A percentile compares a stretch with the other conserved stretches of the same genome.
Conservation (phyloP, 2,888 invertebrate genomes). For the Physocephala rufipes region DNA sequence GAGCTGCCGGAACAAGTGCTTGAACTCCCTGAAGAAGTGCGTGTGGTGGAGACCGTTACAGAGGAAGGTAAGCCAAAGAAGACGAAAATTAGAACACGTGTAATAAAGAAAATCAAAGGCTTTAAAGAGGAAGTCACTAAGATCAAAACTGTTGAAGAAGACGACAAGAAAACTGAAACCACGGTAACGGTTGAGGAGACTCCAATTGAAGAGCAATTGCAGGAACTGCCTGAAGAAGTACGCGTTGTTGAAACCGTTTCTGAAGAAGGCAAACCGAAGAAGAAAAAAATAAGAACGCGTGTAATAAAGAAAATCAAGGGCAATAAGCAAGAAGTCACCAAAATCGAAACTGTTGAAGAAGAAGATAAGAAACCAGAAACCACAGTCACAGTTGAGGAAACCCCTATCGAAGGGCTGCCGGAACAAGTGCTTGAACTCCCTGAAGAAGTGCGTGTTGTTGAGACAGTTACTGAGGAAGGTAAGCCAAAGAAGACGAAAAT, state of each 20-base stretch:
- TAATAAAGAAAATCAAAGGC: constrained; percentile 30
- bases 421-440: constrained; percentile 11
- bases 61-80: constrained; percentile 33
- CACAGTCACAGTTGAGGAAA: constrained; percentile 17
- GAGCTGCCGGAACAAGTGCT: constrained; percentile 19
- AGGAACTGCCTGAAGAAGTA: constrained; percentile 37
- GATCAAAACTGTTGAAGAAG: constrained; percentile 32
- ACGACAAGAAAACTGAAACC: constrained; percentile 32
- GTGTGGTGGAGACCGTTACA: constrained; percentile 29
- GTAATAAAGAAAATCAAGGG: constrained; percentile 19
- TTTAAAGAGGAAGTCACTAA: constrained; percentile 27
- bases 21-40: constrained; percentile 29
- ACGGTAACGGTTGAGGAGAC: constrained; percentile 35
- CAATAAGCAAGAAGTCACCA: constrained; percentile 11
- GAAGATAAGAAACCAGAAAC: constrained; percentile 18
- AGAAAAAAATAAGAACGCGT: constrained; percentile 12
- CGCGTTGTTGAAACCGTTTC: constrained; percentile 13
- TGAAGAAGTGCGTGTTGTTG: constrained; percentile 17
- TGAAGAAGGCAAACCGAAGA: constrained; percentile 19
- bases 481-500: constrained; percentile 26
- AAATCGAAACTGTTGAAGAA: constrained; percentile 22
- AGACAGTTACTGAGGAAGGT: constrained; percentile 19
- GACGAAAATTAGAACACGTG: constrained; percentile 31
- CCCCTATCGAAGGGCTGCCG: constrained; percentile 3
- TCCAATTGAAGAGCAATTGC: constrained; percentile 24